Evolutionary conservation across 2,888 invertebrate species (phyloP), one percentile per base, ranked within the genome.

Genomic region (Mythimna albipuncta): DNA sequence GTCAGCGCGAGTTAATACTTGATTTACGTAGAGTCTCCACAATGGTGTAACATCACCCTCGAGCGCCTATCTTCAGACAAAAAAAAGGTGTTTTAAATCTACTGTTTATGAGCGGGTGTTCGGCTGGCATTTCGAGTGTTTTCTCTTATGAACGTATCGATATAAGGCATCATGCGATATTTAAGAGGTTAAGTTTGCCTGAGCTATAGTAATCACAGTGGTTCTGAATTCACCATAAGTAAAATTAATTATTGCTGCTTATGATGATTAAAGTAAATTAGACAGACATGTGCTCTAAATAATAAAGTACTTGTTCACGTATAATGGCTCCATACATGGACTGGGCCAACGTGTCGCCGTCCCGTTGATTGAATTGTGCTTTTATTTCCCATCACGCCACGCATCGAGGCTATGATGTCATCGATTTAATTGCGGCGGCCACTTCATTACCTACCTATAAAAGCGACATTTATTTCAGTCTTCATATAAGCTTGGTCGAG

Each of bases 381-480:
- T 94, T 94, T 94, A 93, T 94, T 92, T 93, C 91, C 92, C 93
- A 92, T 91, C 91, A 89, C 88, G 89, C 88, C 91, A 89, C 91
- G 89, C 90, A 91, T 89, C 87, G 88, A 87, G 87, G 89, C 86
- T 89, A 93, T 95, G 95, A 95, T 93, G 93, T 95, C 95, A 95
- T 95, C 94, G 92, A 93, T 93, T 93, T 95, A 94, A 95, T 95
- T 94, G 94, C 89, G 92, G 81, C 89, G 90, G 85, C 90, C 91
- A 90, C 92, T 93, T 93, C 92, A 93, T 93, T 94, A 94, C 91
- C 89, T 91, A 91, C 90, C 89, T 90, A 91, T 91, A 92, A 91
- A 90, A 91, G 86, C 89, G 87, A 90, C 91, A 91, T 89, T 90
- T 89, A 90, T 92, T 91, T 90, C 89, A 90, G 89, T 90, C 86